These are phyloP conservation scores for Luehdorfia chinensis DNA, from an alignment of 1,140 invertebrate genomes.

Conservation along the genomic window DNA sequence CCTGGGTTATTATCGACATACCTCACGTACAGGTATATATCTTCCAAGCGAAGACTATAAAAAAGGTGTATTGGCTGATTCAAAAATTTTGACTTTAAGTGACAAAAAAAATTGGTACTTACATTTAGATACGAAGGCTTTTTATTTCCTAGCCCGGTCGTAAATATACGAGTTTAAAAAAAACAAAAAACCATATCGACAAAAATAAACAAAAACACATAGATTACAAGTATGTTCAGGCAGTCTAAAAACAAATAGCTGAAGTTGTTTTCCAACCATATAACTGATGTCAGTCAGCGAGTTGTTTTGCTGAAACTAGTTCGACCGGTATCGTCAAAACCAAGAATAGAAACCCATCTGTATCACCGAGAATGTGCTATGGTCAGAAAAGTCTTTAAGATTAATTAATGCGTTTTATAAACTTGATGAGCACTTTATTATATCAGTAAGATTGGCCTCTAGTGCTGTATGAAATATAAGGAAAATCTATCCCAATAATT, in stretches of 20 bases:
- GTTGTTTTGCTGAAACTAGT: conserved; percentile 8
- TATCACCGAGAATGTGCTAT: too few species aligned
- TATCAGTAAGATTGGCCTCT: too few species aligned
- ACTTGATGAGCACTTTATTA: too few species aligned
- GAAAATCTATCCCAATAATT: too few species aligned
- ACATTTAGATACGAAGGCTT: background rate
- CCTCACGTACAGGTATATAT: too few species aligned
- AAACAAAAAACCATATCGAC: background rate
- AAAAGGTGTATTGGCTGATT: too few species aligned
- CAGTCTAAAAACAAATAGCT: background rate
- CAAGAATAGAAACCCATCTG: conserved; percentile 11
- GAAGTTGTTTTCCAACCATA: conserved; percentile 2
- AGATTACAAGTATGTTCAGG: background rate
- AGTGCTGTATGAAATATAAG: too few species aligned
- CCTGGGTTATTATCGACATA: too few species aligned
- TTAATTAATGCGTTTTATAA: too few species aligned
- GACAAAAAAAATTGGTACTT: conserved; percentile 1
- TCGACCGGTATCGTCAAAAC: conserved; percentile 5
- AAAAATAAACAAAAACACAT: background rate
- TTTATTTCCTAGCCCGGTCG: background rate
- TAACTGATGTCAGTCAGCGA: conserved; percentile 2
- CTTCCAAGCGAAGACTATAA: too few species aligned
- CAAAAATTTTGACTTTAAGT: too few species aligned
- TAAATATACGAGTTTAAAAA: conserved; percentile 3
- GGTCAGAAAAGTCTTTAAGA: too few species aligned